Evolutionary conservation across 2,113 vertebrate genomes (phyloP).

Genomic region (Phocoena sinus): DNA sequence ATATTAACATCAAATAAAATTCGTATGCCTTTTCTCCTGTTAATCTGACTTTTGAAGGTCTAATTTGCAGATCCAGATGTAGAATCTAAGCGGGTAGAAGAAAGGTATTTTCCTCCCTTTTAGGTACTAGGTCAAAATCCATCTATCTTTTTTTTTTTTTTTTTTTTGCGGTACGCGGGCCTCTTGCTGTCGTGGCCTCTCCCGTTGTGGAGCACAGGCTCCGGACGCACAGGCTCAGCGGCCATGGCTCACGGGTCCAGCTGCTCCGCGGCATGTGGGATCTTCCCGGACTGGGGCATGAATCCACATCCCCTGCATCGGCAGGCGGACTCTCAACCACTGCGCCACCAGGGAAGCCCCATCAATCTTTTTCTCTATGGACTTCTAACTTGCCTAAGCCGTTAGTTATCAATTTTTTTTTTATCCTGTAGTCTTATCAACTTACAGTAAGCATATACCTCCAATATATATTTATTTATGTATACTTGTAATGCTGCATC

Average conservation of each 20-base stretch:
- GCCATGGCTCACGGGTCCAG: too few species aligned
- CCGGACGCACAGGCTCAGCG: too few species aligned
- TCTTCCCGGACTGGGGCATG: too few species aligned
- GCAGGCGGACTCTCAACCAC: too few species aligned
- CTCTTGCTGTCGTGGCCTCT: too few species aligned
- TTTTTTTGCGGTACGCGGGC: too few species aligned
- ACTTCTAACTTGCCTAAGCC: not conserved
- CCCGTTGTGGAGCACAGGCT: too few species aligned
- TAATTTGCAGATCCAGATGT: not conserved
- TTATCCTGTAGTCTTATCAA: not conserved
- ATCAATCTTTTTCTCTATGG: not conserved
- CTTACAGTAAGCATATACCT: not conserved
- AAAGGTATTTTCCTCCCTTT: not conserved
- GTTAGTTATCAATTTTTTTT: not conserved
- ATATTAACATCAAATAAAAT: not conserved
- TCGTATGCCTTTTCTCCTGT: not conserved
- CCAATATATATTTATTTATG: not conserved
- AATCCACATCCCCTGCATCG: too few species aligned
- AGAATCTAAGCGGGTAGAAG: not conserved
- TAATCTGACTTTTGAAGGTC: not conserved
- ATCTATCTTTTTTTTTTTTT: too few species aligned
- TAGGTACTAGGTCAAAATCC: not conserved
- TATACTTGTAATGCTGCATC: not conserved
- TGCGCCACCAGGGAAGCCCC: too few species aligned
- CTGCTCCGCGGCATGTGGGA: accelerated